phyloP scores from a whole-genome alignment of 2,113 vertebrate species.

The Bufo gargarizans region DNA sequence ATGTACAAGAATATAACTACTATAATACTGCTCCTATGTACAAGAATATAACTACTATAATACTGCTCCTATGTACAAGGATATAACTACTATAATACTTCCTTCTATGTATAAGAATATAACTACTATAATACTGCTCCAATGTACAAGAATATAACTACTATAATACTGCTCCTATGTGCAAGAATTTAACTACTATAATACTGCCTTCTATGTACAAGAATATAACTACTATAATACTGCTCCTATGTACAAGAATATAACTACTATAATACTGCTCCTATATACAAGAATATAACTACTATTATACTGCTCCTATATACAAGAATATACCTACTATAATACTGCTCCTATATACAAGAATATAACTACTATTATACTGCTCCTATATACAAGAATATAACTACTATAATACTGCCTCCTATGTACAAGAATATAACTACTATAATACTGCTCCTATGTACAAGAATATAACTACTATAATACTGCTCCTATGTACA shows the following conservation, averaged over 20 bases:
- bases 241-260: too few species aligned
- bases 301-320: too few species aligned
- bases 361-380: too few species aligned
- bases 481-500: not conserved
- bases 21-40: not conserved
- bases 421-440: too few species aligned
- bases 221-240: too few species aligned
- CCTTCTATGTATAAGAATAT: not conserved
- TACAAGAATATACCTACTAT: too few species aligned
- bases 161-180: not conserved
- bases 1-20: conserved; percentile 1
- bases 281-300: too few species aligned
- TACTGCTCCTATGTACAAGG: not conserved
- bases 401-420: too few species aligned
- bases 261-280: too few species aligned
- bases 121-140: not conserved
- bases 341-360: too few species aligned
- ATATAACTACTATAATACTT: not conserved
- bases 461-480: not conserved
- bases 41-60: conserved; percentile 13
- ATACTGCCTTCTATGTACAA: not conserved
- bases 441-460: too few species aligned
- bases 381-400: too few species aligned
- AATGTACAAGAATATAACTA: not conserved
- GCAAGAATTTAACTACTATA: conserved; percentile 4